phyloP scores from a whole-genome alignment of 2,888 invertebrate genomes.

The Sussaba pulchella region DNA sequence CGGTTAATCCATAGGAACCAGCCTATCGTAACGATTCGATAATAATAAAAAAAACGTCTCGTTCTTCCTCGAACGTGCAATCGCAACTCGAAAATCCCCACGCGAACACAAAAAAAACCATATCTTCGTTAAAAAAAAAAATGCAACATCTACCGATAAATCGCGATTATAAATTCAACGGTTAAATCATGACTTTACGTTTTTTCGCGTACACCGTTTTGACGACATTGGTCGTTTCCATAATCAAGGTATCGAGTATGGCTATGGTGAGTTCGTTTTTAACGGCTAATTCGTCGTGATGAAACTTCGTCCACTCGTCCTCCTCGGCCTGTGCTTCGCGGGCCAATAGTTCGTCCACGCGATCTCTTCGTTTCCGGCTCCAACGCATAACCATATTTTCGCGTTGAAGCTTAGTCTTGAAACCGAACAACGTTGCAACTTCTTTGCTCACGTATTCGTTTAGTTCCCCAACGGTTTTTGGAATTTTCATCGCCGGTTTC shows the following conservation, averaged over 20 bases:
- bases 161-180: constrained; percentile 8
- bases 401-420: constrained; percentile 85
- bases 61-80: not conserved
- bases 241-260: constrained; percentile 80
- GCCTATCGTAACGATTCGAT: constrained; percentile 52
- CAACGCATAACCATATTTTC: constrained; percentile 87
- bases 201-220: constrained; percentile 81
- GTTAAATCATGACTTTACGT: constrained; percentile 74
- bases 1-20: constrained; percentile 61
- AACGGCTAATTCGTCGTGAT: constrained; percentile 89
- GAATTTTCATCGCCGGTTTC: constrained; percentile 84
- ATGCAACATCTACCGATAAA: not conserved
- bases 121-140: constrained; percentile 10
- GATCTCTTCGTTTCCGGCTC: constrained; percentile 88
- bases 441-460: constrained; percentile 85
- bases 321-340: constrained; percentile 90
- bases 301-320: constrained; percentile 90
- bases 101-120: not conserved
- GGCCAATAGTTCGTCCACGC: constrained; percentile 90
- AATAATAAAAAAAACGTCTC: constrained; percentile 40
- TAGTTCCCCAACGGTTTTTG: constrained; percentile 84
- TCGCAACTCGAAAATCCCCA: constrained; percentile 16
- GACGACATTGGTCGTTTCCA: constrained; percentile 80
- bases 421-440: constrained; percentile 86
- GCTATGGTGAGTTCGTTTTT: constrained; percentile 86